phyloP scores from a whole-genome alignment of 2,113 vertebrate genomes.

The Ceratotherium simum region DNA sequence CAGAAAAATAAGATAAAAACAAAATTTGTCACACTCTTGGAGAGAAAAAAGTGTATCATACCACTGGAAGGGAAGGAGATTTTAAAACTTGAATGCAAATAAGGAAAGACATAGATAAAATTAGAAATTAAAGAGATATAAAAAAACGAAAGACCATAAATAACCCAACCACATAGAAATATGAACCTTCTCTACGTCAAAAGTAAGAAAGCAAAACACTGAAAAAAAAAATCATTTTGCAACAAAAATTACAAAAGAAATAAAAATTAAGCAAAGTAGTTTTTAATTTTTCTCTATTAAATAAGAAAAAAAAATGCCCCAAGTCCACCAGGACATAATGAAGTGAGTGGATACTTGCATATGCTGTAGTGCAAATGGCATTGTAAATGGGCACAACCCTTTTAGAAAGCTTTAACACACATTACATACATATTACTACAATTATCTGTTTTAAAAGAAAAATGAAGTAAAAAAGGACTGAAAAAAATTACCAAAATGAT shows the following conservation, averaged over 20 bases:
- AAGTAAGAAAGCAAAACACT: background rate
- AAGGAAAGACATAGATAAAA: background rate
- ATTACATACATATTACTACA: background rate
- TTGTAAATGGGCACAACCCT: background rate
- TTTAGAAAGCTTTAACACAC: background rate
- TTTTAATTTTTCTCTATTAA: background rate
- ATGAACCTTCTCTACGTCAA: background rate
- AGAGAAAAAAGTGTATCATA: background rate
- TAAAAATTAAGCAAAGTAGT: background rate
- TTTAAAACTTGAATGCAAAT: conserved; percentile 25
- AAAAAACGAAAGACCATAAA: background rate
- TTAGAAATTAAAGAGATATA: background rate
- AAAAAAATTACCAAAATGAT: background rate
- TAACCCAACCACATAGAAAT: background rate
- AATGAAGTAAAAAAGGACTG: background rate
- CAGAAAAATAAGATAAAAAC: background rate
- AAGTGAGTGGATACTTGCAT: background rate
- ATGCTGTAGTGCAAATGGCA: background rate
- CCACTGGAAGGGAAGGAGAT: background rate
- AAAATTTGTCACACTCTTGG: background rate
- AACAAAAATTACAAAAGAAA: conserved; percentile 5
- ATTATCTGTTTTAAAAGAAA: background rate
- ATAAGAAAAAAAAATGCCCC: background rate
- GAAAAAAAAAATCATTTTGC: background rate
- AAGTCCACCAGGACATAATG: background rate